A percentile compares a stretch with the other conserved stretches of the same genome.
These are phyloP conservation scores for Therioaphis trifolii DNA, from an alignment of 2,888 invertebrate species.

Conservation along the genomic window DNA sequence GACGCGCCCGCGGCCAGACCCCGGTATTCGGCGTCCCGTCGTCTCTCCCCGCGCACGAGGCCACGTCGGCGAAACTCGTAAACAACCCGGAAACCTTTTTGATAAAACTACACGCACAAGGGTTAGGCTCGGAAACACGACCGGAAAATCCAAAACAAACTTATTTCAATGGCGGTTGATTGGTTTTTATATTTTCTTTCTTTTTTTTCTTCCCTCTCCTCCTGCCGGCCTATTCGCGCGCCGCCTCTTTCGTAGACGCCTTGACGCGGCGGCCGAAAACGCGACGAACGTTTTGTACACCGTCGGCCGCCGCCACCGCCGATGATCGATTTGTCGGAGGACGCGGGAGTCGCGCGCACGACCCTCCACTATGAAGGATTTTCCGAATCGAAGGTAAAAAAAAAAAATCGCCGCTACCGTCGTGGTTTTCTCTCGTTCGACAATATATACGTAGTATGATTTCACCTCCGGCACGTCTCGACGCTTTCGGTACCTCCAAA, in stretches of 20 bases:
- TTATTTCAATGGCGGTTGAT: constrained; percentile 7
- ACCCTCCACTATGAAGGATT: too few relatives aligned
- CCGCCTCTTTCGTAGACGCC: neutral
- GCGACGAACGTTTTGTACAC: too few relatives aligned
- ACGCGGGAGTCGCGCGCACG: too few relatives aligned
- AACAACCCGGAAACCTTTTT: constrained; percentile 35
- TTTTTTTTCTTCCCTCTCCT: neutral
- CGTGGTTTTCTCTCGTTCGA: too few relatives aligned
- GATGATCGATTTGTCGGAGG: too few relatives aligned
- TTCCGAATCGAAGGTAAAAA: too few relatives aligned
- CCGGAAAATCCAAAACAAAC: constrained; percentile 1
- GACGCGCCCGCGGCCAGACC: constrained; percentile 5
- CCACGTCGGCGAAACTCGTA: constrained; percentile 13
- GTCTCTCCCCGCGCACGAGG: neutral
- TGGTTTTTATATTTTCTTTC: constrained; percentile 35
- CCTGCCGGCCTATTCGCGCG: neutral
- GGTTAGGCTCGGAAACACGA: neutral
- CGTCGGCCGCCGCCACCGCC: too few relatives aligned
- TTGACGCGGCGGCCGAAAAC: too few relatives aligned
- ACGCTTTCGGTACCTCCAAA: too few relatives aligned
- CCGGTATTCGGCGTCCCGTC: constrained; percentile 19
- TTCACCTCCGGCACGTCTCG: too few relatives aligned
- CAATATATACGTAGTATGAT: too few relatives aligned
- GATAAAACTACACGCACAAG: neutral
- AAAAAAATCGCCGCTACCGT: too few relatives aligned